Base-by-base conservation (phyloP, 2,797 vertebrate species). In the Paedocypris micromegethes region DNA sequence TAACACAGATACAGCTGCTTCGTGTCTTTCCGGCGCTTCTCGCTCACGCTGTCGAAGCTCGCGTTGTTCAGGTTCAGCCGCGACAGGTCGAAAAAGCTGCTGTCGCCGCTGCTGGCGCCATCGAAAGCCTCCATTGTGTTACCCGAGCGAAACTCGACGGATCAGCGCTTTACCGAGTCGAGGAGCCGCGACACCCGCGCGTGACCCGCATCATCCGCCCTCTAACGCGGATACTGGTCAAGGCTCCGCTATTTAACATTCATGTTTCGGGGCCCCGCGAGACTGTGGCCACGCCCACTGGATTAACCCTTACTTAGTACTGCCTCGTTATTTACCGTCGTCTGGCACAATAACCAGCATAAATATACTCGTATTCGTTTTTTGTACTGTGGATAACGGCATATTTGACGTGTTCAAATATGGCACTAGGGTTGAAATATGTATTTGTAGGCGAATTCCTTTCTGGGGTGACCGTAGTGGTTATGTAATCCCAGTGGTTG, bases 1-100 rank as follows among this genome's bases (percentile, higher is more conserved):
- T 92, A 86, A 40, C 91, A 87, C 57, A 95, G 79, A 80, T 92
- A 86, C 48, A 96, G 82, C 52, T 92, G 90, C 8, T 79, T 84
- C 37, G 89, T 83, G 74, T 90, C 89, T 23, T 83, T 73, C 68
- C 80, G 89, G 79, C 90, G 83, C 74, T 89, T 86, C 50, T 90
- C 84, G 77, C 87, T 86, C 42, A 87, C 0, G 47, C 75, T 82
- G 75, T 88, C 88, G 4, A 81, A 72, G 68, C 53, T 74, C 4
- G 91, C 78, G 67, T 82, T 83, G 80, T 82, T 85, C 56, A 90
- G 61, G 52, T 84, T 86, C 61, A 92, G 49, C 3, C 82, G 90
- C 5, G 91, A 92, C 58, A 89, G 80, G 63, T 93, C 90, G 2
- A 95, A 83, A 46, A 92, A 85, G 4, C 68, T 55, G 9, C 68